phyloP scores from a whole-genome alignment of 2,888 invertebrate species.

The Eristalinus aeneus region DNA sequence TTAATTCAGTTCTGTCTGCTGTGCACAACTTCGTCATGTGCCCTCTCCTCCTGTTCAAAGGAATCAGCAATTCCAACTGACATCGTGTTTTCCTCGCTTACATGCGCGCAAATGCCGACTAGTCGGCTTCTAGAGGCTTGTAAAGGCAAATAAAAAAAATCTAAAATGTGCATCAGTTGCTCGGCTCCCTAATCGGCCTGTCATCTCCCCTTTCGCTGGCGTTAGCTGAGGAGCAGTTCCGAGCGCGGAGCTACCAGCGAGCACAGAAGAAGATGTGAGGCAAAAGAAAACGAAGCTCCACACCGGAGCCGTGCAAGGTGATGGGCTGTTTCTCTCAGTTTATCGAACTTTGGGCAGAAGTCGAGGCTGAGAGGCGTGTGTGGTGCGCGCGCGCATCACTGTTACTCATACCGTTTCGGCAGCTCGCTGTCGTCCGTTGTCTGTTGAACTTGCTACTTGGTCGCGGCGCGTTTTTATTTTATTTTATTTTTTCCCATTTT shows the following conservation, averaged over 20 bases:
- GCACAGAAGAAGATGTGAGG: not conserved
- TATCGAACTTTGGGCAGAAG: slow-evolving; percentile 68
- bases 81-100: slow-evolving; percentile 3
- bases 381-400: slow-evolving; percentile 68
- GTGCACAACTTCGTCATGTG: not conserved
- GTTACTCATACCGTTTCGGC: slow-evolving; percentile 63
- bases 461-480: slow-evolving; percentile 47
- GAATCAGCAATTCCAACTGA: slow-evolving; percentile 52
- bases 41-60: slow-evolving; percentile 2
- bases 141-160: slow-evolving; percentile 5
- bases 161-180: slow-evolving; percentile 34
- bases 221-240: not conserved
- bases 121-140: slow-evolving; percentile 34
- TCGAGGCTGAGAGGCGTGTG: slow-evolving; percentile 62
- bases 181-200: not conserved
- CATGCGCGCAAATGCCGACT: not conserved
- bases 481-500: slow-evolving; percentile 12
- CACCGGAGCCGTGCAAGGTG: slow-evolving; percentile 25
- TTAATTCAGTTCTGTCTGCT: slow-evolving; percentile 11
- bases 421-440: slow-evolving; percentile 52
- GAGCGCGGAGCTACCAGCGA: not conserved
- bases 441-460: slow-evolving; percentile 58
- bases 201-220: not conserved
- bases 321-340: slow-evolving; percentile 48
- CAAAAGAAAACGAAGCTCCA: slow-evolving; percentile 27